A percentile compares a stretch with the other conserved stretches of the same genome.
phyloP scores from a whole-genome alignment of 2,888 invertebrate genomes.

The Stratiomys singularior region DNA sequence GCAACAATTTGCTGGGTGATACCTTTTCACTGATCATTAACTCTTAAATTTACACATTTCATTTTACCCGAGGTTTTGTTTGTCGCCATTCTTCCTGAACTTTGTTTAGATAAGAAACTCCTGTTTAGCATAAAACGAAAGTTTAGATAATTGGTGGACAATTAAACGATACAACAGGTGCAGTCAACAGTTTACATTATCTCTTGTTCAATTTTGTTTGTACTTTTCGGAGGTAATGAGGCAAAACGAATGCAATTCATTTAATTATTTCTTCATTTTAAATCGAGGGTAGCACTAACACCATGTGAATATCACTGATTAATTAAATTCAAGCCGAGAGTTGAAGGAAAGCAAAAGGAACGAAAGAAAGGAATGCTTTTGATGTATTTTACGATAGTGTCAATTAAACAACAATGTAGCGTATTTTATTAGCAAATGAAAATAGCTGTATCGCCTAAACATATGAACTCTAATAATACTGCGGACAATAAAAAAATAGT shows the following conservation, averaged over 20 bases:
- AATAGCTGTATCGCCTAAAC: no score
- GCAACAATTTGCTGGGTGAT: not conserved
- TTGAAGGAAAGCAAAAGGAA: no score
- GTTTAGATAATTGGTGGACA: slow-evolving; percentile 33
- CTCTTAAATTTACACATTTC: slow-evolving; percentile 14
- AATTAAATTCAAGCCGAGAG: no score
- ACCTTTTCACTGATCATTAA: slow-evolving; percentile 32
- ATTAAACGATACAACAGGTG: slow-evolving; percentile 17
- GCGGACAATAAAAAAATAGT: no score
- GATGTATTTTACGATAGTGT: no score
- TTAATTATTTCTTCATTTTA: slow-evolving; percentile 3
- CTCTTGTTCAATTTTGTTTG: not conserved
- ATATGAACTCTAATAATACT: no score
- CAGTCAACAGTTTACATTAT: not conserved
- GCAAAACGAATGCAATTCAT: slow-evolving; percentile 7
- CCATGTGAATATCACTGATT: no score
- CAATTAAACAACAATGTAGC: no score
- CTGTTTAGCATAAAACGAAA: slow-evolving; percentile 39
- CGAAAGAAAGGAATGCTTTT: no score
- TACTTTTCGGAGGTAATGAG: slow-evolving; percentile 9
- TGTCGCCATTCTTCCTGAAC: slow-evolving; percentile 1
- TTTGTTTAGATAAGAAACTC: slow-evolving; percentile 31
- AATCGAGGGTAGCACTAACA: no score
- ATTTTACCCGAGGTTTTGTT: not conserved
- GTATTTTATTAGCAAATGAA: no score